Evolutionary conservation across 1,140 invertebrate species (phyloP), one percentile per base, ranked within the genome.

Genomic region (Dinothrombium tinctorium): DNA sequence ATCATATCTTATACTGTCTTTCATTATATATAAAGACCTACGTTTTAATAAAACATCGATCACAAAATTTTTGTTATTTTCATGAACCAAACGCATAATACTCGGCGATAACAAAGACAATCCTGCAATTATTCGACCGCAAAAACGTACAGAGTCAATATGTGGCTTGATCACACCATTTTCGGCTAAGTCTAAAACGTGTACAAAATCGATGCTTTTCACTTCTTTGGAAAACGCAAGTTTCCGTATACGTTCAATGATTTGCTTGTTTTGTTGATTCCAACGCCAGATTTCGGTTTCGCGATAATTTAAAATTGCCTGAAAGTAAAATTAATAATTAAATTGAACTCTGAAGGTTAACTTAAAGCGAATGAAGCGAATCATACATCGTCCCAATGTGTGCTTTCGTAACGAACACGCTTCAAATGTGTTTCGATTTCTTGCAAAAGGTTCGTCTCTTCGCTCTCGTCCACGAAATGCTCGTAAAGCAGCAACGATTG

Each of bases 141-240:
- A 98, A 65, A 94, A 96, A 56, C 76, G 65, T 15, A 82, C 63
- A 54, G 84, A 84, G 59, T 98, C 92, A 24, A 96, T 70, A 56
- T 98, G 92, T 2, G 92, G 86, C 57, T 87, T 90, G 48, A 98
- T 96, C 50, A 74, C 72, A 9, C 90, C 90, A 35, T 80, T 69
- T 33, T 74, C 66, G 15, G 76, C 71, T 26, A 98, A 64, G 63
- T 98, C 92, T 33, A 98, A 62, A 26, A 96, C 69, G 57, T 98
- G 92, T 17, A 81, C 73, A 46, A 24, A 15, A 6, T 71, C 66
- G 43, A 92, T 59, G 37, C 73, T 69, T 22, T 64, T 51, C 19
- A 62, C 58, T 36, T 62, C 55, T 33, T 62, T 50, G n/a, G 69
- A 63, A 59, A 90, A 87, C 0, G 78, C 76, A 29, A 68, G 46